phyloP scores from a whole-genome alignment of 2,888 invertebrate species.

The Ormyrus thymus region DNA sequence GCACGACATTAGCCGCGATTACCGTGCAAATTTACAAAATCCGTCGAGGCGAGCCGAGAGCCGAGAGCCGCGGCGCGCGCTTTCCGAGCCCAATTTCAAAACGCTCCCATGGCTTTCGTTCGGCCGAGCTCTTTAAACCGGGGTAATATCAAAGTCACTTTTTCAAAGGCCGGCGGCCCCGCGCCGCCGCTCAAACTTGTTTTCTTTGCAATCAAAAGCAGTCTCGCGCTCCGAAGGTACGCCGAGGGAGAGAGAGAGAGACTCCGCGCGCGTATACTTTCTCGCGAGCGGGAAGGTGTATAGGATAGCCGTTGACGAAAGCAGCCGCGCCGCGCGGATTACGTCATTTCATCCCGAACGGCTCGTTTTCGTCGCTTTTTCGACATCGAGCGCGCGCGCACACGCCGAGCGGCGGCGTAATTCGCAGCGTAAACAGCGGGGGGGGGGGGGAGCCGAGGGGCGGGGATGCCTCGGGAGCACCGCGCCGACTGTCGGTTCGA shows the following conservation, averaged over 20 bases:
- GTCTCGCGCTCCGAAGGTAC: constrained; percentile 36
- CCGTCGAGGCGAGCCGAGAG: too few species aligned
- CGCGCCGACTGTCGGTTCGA: too few species aligned
- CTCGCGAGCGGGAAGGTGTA: constrained; percentile 49
- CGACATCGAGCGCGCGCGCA: constrained; percentile 1
- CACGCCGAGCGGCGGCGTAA: too few species aligned
- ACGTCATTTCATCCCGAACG: constrained; percentile 27
- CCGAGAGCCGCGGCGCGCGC: background rate
- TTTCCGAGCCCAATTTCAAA: constrained; percentile 34
- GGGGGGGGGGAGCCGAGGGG: too few species aligned
- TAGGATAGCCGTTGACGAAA: constrained; percentile 56
- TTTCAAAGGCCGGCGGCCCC: constrained; percentile 15
- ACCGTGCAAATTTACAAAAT: constrained; percentile 37
- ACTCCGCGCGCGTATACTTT: constrained; percentile 37
- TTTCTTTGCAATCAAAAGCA: constrained; percentile 48
- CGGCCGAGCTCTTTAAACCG: too few species aligned
- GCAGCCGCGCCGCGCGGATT: constrained; percentile 33
- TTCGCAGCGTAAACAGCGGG: too few species aligned
- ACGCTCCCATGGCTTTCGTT: constrained; percentile 10
- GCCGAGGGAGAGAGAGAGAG: background rate
- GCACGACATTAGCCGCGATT: constrained; percentile 24
- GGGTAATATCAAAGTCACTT: constrained; percentile 29
- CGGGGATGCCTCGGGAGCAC: too few species aligned
- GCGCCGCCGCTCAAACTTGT: constrained; percentile 36
- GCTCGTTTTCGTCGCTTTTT: constrained; percentile 42